A percentile compares a stretch with the other conserved stretches of the same genome.
These are phyloP conservation scores for Chaetoderma sp. DNA, from an alignment of 2,888 invertebrate genomes.

Conservation along the genomic window DNA sequence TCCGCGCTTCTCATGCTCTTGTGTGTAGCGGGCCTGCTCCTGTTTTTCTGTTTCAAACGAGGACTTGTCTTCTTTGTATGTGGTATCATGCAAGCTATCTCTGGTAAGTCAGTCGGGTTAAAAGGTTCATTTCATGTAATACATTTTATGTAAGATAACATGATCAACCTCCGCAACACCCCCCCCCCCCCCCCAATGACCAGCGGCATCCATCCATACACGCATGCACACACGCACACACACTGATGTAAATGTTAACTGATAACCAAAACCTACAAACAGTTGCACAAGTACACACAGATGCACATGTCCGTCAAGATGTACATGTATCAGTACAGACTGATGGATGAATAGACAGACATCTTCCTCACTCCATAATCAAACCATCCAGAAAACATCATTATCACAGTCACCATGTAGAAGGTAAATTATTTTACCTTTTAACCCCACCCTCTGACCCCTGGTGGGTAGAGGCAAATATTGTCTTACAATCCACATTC, in stretches of 20 bases:
- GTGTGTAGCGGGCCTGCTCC: constrained; percentile 87
- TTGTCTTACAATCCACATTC: no score
- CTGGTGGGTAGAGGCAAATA: no score
- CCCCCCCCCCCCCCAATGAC: neutral
- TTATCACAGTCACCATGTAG: no score
- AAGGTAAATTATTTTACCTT: no score
- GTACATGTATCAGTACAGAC: no score
- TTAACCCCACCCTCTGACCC: no score
- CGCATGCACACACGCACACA: neutral
- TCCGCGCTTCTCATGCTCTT: constrained; percentile 86
- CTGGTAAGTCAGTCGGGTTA: constrained; percentile 77
- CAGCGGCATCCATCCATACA: neutral
- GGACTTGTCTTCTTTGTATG: constrained; percentile 93
- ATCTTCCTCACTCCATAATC: no score
- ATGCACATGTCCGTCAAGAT: neutral
- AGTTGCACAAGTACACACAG: neutral
- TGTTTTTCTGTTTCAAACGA: constrained; percentile 94
- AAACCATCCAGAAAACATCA: no score
- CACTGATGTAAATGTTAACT: neutral
- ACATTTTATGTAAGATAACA: neutral
- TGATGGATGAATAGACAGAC: no score
- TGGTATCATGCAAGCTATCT: constrained; percentile 93
- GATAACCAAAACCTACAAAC: neutral
- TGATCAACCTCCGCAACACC: neutral
- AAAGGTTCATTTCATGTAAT: neutral